Evolutionary conservation across 2,797 vertebrate species (phyloP).

Genomic region (Galaxias olidus): DNA sequence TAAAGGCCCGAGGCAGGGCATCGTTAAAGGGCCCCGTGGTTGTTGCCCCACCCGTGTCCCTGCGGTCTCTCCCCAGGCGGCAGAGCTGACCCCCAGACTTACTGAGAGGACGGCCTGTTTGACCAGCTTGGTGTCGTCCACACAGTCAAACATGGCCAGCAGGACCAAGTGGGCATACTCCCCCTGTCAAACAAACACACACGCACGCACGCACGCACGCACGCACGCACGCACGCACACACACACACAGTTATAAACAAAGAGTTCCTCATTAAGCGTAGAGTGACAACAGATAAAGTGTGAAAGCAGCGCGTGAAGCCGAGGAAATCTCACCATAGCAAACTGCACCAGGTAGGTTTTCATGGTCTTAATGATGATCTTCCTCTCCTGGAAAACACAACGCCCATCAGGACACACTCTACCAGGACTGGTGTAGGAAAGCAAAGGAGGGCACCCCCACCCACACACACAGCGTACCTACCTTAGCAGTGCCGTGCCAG

Average conservation of each 20-base stretch:
- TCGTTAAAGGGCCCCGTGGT: no score
- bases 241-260: not conserved
- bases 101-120: conserved; percentile 92
- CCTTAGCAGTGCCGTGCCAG: conserved; percentile 96
- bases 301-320: no score
- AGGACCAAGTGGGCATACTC: conserved; percentile 92
- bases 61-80: no score
- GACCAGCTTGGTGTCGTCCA: conserved; percentile 97
- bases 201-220: no score
- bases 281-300: not conserved
- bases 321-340: conserved; percentile 81
- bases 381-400: conserved; percentile 85
- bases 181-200: conserved; percentile 74
- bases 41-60: no score
- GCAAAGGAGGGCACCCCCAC: not conserved
- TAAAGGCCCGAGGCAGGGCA: not conserved
- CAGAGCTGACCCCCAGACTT: conserved; percentile 58
- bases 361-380: conserved; percentile 96
- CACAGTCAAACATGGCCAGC: conserved; percentile 90
- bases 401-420: not conserved
- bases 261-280: not conserved
- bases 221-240: no score
- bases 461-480: conserved; percentile 36
- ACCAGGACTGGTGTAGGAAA: no score
- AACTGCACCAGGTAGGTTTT: conserved; percentile 93